A percentile compares a stretch with the other conserved stretches of the same genome.
Evolutionary conservation across 2,797 vertebrate genomes (phyloP).

Genomic region (Podargus strigoides): DNA sequence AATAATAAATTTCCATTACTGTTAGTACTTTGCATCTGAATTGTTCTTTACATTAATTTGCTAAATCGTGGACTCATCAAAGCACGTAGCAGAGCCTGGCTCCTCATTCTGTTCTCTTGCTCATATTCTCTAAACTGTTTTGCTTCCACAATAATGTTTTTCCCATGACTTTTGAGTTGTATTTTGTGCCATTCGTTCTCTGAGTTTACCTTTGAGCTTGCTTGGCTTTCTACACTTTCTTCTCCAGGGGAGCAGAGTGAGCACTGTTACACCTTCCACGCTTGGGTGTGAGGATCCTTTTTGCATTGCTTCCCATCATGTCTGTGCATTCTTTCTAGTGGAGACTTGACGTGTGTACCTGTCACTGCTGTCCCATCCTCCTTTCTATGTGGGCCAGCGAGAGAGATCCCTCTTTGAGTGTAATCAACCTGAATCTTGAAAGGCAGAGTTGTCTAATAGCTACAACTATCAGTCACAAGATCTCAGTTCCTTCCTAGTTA

Average conservation of each 20-base stretch:
- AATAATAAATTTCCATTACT: not conserved
- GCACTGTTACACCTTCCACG: not conserved
- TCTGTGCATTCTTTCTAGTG: not conserved
- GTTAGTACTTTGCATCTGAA: not conserved
- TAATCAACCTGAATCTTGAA: not conserved
- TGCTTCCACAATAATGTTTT: not conserved
- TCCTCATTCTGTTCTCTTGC: not conserved
- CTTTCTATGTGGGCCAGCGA: rapidly evolving
- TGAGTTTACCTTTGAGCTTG: not conserved
- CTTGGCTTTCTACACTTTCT: not conserved
- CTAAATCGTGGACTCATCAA: not conserved
- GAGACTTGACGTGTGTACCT: not conserved
- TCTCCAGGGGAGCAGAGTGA: not conserved
- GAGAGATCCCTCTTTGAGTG: not conserved
- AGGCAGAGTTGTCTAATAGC: not conserved
- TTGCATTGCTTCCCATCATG: not conserved
- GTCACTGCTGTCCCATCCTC: not conserved
- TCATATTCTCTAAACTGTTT: not conserved
- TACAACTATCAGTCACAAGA: not conserved
- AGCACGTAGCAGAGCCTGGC: not conserved
- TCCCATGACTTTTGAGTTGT: not conserved
- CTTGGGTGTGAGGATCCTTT: not conserved
- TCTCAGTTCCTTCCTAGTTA: not conserved
- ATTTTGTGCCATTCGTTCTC: not conserved
- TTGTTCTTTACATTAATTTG: not conserved